phyloP scores from a whole-genome alignment of 2,113 vertebrate species.

The Oncorhynchus mykiss region DNA sequence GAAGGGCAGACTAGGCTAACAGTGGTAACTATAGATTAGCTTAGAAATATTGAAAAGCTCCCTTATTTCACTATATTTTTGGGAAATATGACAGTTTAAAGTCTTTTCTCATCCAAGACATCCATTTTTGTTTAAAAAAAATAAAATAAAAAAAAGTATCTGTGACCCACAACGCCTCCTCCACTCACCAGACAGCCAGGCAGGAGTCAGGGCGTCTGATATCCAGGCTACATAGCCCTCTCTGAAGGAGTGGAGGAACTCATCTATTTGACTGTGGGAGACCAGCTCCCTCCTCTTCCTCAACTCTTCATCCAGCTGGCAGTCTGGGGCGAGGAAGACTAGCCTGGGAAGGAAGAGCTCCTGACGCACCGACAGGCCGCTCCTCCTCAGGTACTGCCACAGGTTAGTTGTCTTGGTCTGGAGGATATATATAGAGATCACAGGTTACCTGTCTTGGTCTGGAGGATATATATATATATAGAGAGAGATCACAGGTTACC shows the following conservation, averaged over 20 bases:
- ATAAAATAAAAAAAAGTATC: too few relatives aligned
- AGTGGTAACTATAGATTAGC: too few relatives aligned
- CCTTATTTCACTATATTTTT: too few relatives aligned
- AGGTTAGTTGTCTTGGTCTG: conserved; percentile 36
- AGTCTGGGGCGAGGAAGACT: conserved; percentile 70
- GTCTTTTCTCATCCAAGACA: too few relatives aligned
- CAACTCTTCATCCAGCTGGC: conserved; percentile 64
- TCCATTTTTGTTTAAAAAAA: too few relatives aligned
- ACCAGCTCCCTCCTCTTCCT: conserved; percentile 70
- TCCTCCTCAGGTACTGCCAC: conserved; percentile 63
- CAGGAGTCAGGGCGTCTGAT: conserved; percentile 66
- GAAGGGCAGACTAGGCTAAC: too few relatives aligned
- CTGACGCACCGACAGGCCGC: conserved; percentile 58
- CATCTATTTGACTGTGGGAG: conserved; percentile 54
- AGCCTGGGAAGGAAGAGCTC: conserved; percentile 66
- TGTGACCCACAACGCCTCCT: background rate
- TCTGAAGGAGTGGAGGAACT: conserved; percentile 68
- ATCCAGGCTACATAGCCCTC: conserved; percentile 69
- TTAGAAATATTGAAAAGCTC: too few relatives aligned
- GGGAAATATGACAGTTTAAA: too few relatives aligned
- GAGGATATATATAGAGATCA: too few relatives aligned
- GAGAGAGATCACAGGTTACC: too few relatives aligned
- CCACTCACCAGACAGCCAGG: conserved; percentile 73
- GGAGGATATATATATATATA: too few relatives aligned
- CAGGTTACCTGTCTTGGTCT: too few relatives aligned